A percentile compares a stretch with the other conserved stretches of the same genome.
These are phyloP conservation scores for Lasioglossum malachurum DNA, from an alignment of 2,888 invertebrate species.

Conservation along the genomic window DNA sequence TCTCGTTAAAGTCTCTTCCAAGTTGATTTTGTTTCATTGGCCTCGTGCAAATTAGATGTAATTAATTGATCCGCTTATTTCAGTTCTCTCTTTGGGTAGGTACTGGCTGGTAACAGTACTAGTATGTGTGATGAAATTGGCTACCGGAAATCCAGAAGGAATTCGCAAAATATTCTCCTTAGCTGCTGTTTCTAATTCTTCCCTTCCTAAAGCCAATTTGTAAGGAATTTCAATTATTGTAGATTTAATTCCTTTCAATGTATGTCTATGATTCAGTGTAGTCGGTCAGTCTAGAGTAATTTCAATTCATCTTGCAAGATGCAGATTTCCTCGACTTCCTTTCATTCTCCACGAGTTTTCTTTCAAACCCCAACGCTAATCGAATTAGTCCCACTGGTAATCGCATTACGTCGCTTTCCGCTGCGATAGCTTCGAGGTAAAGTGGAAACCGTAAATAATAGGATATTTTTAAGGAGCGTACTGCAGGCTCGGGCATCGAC, in stretches of 20 bases:
- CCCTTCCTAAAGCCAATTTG: not conserved
- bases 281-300: not conserved
- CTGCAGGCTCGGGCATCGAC: not conserved
- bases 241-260: not conserved
- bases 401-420: conserved; percentile 35
- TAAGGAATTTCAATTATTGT: not conserved
- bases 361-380: conserved; percentile 8
- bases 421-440: not conserved
- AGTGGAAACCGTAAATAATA: conserved; percentile 12
- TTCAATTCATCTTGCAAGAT: not conserved
- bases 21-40: not conserved
- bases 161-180: not conserved
- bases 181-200: not conserved
- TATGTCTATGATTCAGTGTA: not conserved
- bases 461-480: conserved; percentile 19
- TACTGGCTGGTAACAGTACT: not conserved
- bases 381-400: conserved; percentile 32
- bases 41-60: not conserved
- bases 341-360: not conserved
- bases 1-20: not conserved
- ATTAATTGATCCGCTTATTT: not conserved
- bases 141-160: not conserved
- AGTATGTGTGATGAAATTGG: not conserved
- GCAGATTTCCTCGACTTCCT: not conserved
- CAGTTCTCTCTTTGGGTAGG: not conserved